Base-by-base conservation (phyloP, 2,797 vertebrate genomes). In the Cyprinodon diabolis region DNA sequence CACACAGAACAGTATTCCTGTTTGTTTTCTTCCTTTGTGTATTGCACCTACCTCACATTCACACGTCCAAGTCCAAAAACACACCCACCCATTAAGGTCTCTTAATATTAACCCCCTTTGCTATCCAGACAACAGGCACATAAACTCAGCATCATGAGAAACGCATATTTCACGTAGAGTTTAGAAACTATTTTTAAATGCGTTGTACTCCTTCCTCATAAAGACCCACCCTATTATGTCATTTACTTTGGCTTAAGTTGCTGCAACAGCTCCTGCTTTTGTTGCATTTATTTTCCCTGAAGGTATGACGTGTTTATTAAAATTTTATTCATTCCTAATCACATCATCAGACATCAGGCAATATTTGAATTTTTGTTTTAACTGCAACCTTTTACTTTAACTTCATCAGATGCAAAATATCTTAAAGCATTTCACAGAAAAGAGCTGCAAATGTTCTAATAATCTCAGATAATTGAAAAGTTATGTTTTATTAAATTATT, bases 1-100 rank as follows among this genome's bases (percentile, higher is more conserved):
- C 92, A 89, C 90, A 90, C 90, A 90, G 88, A 94, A 71, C 86
- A 89, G 87, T 90, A 88, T 90, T 90, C 82, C 90, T 84, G 86
- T 87, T 82, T 79, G 68, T 86, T 93, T 90, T 92, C 92, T 85
- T 91, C 83, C 81, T 80, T 86, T 87, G 90, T 81, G 90, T 83
- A 74, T 82, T 89, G 85, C 77, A 87, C 85, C 76, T 78, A 86
- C 80, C 89, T 89, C 81, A 87, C 77, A 63, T 78, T 80, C 77
- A 83, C 78, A 81, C 81, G 65, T 75, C 68, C 63, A 78, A 70
- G 74, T 40, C 55, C 19, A 12, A 6, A 19, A 70, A 62, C 68
- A 77, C 62, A 75, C 63, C 78, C 74, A 21, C 78, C 49, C 74
- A 77, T 66, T 63, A 56, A 35, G 14, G 19, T 76, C 83, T 84